Evolutionary conservation across 2,888 invertebrate species (phyloP), one percentile per base, ranked within the genome.

Genomic region (Aleiodes leptofemur): DNA sequence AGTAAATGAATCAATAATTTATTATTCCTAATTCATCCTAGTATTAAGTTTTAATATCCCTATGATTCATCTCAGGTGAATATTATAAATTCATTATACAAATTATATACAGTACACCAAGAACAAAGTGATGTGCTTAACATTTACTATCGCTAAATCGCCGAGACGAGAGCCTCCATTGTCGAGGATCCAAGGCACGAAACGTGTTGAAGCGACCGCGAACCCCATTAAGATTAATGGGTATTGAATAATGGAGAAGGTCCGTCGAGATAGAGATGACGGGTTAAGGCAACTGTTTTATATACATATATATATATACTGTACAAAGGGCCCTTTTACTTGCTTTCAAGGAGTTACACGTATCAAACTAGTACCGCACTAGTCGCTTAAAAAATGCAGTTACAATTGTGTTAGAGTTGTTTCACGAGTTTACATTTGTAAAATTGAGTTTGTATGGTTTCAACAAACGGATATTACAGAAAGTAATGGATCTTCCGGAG

Each of bases 141-240:
- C 79, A 78, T 78, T 80, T 77, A 73, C 66, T 76, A 78, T 80
- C 74, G 80, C 75, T 79, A 80, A 83, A 84, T 84, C 80, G 83
- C 80, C 78, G 76, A 77, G 77, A 76, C 76, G 69, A 73, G 75
- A 77, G 76, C 76, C 78, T 76, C 78, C 79, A 82, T 83, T 84
- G 84, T 83, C 76, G 75, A 64, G 82, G 72, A 53, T 73, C 43
- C 68, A 34, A 71, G 79, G 77, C 80, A 82, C 79, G 80, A 80
- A 82, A 85, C 85, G 84, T 83, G 84, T 83, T 83, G 82, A 84
- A 83, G 82, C 83, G 82, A 82, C 82, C 83, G 81, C 81, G 79
- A 79, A 80, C 82, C 79, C 82, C 84, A 86, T 86, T 86, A 86
- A 85, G 86, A 85, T 86, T 85, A 86, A 86, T 86, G 86, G 85